These are phyloP conservation scores for Diploptera punctata DNA, from an alignment of 2,888 invertebrate species.

Conservation along the genomic window DNA sequence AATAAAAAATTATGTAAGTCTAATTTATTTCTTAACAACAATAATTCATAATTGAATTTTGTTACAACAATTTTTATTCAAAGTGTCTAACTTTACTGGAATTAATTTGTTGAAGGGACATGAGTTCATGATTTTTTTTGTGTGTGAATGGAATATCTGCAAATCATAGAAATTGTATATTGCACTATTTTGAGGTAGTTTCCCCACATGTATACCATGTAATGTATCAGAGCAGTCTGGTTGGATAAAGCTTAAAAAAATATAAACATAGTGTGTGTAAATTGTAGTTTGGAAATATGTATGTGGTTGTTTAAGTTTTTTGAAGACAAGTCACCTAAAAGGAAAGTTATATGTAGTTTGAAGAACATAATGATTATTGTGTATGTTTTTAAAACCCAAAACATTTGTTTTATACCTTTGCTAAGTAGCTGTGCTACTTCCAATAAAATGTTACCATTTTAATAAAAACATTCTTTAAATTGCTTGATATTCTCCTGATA, in stretches of 20 bases:
- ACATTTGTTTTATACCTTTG: slow-evolving; percentile 22
- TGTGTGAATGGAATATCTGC: too few relatives aligned
- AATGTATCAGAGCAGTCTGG: too few relatives aligned
- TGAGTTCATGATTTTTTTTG: too few relatives aligned
- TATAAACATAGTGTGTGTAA: background rate
- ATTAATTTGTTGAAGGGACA: too few relatives aligned
- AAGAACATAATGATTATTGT: background rate
- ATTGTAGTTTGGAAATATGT: slow-evolving; percentile 1
- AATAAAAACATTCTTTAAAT: background rate
- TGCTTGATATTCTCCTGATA: too few relatives aligned
- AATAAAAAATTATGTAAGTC: too few relatives aligned
- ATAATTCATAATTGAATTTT: too few relatives aligned
- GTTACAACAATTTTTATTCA: too few relatives aligned
- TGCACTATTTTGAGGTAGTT: background rate
- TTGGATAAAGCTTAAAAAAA: slow-evolving; percentile 4
- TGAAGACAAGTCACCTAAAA: slow-evolving; percentile 14
- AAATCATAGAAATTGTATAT: too few relatives aligned
- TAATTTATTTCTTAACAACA: too few relatives aligned
- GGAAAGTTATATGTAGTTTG: slow-evolving; percentile 14
- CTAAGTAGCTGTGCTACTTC: slow-evolving; percentile 22
- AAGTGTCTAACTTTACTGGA: too few relatives aligned
- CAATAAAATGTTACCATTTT: slow-evolving; percentile 20
- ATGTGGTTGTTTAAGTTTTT: background rate
- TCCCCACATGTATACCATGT: background rate
- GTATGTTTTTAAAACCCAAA: slow-evolving; percentile 24